Base-by-base conservation (phyloP, 2,888 invertebrate genomes). In the Lasius platythorax region DNA sequence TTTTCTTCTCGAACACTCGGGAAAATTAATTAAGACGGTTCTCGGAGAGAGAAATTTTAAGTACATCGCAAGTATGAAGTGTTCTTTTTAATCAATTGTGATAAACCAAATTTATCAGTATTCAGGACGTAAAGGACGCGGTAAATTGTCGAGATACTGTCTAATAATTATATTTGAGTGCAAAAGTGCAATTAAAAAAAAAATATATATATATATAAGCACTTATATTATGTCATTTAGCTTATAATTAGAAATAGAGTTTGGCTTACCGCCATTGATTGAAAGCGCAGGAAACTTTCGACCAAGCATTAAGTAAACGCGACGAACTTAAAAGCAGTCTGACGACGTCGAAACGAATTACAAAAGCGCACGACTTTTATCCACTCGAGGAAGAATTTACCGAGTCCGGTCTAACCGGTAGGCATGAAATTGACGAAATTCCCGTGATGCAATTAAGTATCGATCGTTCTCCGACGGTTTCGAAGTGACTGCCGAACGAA, bases 381-480 rank as follows among this genome's bases (percentile, higher is more conserved):
- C 15, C 30, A 0, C n/a, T 43, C 1, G 18, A 37, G 37, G 4
- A 43, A 11, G 33, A 73, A 73, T 43, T 50, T 12, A 70, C 15
- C 18, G 18, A 3, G 11, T 0, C 40, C 43, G 12, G n/a, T 56
- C n/a, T 4, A 11, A 30, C 11, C 33, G 18, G 18, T 74, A 63
- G 61, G 28, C 46, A 23, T 46, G 43, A 73, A 61, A 73, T 73
- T 81, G 79, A 50, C 46, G 74, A 81, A 79, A 63, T 73, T 74
- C 37, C 58, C 74, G n/a, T 81, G 79, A 73, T 37, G 79, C 61
- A 81, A 81, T 81, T 73, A 81, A 74, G 37, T 28, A 61, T 73
- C 28, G 79, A 61, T 79, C 74, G 28, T 61, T 33, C 15, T n/a
- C 15, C 9, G 73, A 33, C 23, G 37, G 23, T 72, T 79, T 73